Base-by-base conservation (phyloP, 2,888 invertebrate species). In the Caenorhabditis afra region DNA sequence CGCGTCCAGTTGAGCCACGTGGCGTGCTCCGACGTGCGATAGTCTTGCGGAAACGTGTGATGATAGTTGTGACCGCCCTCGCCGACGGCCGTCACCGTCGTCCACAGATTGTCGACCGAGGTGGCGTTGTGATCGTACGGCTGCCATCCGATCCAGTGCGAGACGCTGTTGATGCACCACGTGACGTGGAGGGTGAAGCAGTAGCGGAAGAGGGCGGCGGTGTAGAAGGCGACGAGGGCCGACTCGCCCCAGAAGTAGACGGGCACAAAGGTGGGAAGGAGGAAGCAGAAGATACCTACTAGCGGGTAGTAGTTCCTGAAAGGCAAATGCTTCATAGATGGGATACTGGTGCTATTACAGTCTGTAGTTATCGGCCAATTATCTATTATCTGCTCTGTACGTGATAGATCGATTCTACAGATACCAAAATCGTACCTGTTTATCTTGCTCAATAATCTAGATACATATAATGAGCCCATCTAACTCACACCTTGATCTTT, bases 121-220 rank as follows among this genome's bases (percentile, higher is more conserved):
- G 85, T 76, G 16, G 87, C 85, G n/a, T 73, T 82, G 90, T 94
- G 94, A 91, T 97, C 96, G 90, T 96, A 97, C 0, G 96, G 96
- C 89, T 75, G 94, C 86, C 94, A 93, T 11, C 96, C 96, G 93
- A 94, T 18, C 83, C 78, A 77, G 44, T 82, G 82, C 39, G 82
- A 77, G 20, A 79, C 82, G 73, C 76, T 76, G 81, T 84, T 84
- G 71, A 84, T 81, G 75, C 73, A 85, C 93, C 95, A 97, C 0
- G 97, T 97, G 83, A 95, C 94, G 91, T 97, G 95, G 5, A 97
- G 93, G 0, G 94, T 95, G 81, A 94, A 92, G 66, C 94, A 94
- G 91, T 96, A 97, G 57, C 97, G 93, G 84, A 94, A 93, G 80
- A 95, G 94, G 1, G 93, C 92, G 88, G 94, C 94, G 10, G 96